phyloP scores from a whole-genome alignment of 2,888 invertebrate genomes.

The Beris morrisii region DNA sequence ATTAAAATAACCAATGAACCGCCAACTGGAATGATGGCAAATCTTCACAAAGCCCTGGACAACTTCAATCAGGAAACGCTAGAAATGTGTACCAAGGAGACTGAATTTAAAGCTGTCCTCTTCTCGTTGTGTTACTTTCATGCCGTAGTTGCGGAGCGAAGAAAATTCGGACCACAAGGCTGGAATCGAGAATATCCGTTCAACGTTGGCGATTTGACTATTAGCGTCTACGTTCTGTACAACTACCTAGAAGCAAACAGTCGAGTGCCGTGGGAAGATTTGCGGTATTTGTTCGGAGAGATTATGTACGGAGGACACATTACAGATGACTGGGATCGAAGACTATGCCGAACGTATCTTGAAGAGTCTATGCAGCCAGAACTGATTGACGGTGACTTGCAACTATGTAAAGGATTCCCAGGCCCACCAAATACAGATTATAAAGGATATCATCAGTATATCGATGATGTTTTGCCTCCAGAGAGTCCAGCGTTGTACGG shows the following conservation, averaged over 20 bases:
- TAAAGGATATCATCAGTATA: slow-evolving; percentile 81
- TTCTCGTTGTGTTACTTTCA: slow-evolving; percentile 94
- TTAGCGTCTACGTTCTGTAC: slow-evolving; percentile 85
- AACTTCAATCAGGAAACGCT: slow-evolving; percentile 91
- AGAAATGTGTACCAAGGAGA: slow-evolving; percentile 90
- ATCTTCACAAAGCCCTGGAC: slow-evolving; percentile 88
- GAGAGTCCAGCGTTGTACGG: slow-evolving; percentile 92
- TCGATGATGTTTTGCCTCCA: slow-evolving; percentile 81
- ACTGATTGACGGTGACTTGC: slow-evolving; percentile 81
- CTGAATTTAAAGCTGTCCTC: slow-evolving; percentile 87
- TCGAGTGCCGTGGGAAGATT: slow-evolving; percentile 91
- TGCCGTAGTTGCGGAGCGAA: slow-evolving; percentile 87
- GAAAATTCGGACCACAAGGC: slow-evolving; percentile 70
- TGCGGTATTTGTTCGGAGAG: slow-evolving; percentile 92
- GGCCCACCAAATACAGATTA: slow-evolving; percentile 89
- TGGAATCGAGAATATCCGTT: slow-evolving; percentile 70
- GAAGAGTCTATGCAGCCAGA: slow-evolving; percentile 87
- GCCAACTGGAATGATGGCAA: slow-evolving; percentile 92
- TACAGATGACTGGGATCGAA: slow-evolving; percentile 93
- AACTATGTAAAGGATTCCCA: slow-evolving; percentile 80
- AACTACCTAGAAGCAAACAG: slow-evolving; percentile 89
- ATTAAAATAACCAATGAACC: slow-evolving; percentile 97
- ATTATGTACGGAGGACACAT: slow-evolving; percentile 98
- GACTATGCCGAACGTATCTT: slow-evolving; percentile 82
- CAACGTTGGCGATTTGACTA: slow-evolving; percentile 85